phyloP scores from a whole-genome alignment of 92 coral and sea anemone genomes.

The Paramuricea clavata region DNA sequence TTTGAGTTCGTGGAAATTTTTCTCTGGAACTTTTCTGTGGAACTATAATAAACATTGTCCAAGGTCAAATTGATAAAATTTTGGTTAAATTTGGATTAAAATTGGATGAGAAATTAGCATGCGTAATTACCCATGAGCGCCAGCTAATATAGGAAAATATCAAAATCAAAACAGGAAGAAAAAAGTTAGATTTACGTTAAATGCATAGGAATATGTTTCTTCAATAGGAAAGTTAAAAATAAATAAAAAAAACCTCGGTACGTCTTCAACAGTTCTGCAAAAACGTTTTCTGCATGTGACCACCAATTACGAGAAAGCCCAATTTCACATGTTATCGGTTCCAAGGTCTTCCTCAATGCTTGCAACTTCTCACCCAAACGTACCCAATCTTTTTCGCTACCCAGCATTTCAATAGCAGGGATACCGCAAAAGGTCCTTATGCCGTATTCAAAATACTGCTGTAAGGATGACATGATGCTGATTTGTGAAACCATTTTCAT shows the following conservation, averaged over 20 bases:
- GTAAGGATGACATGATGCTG: constrained; percentile 1
- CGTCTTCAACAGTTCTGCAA: constrained; percentile 67
- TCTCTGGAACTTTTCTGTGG: no score
- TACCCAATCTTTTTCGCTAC: constrained; percentile 64
- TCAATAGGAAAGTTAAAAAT: no score
- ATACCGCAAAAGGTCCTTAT: constrained; percentile 55
- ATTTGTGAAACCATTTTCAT: constrained; percentile 5
- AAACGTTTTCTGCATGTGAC: constrained; percentile 60
- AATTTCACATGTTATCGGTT: constrained; percentile 59
- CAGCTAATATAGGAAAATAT: no score
- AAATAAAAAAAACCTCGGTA: constrained; percentile 53
- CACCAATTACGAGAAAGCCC: constrained; percentile 66
- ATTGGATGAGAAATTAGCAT: no score
- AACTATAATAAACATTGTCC: no score
- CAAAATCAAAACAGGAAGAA: no score
- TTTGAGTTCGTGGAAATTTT: no score
- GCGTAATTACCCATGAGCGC: no score
- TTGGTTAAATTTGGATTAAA: no score
- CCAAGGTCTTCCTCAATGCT: constrained; percentile 55
- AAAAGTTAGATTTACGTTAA: no score
- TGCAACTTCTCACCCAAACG: constrained; percentile 46
- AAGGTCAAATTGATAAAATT: no score
- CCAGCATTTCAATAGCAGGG: constrained; percentile 73
- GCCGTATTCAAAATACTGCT: constrained; percentile 22
- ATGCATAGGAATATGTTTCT: no score